These are phyloP conservation scores for Lathronympha strigana DNA, from an alignment of 2,888 invertebrate species.

Conservation along the genomic window DNA sequence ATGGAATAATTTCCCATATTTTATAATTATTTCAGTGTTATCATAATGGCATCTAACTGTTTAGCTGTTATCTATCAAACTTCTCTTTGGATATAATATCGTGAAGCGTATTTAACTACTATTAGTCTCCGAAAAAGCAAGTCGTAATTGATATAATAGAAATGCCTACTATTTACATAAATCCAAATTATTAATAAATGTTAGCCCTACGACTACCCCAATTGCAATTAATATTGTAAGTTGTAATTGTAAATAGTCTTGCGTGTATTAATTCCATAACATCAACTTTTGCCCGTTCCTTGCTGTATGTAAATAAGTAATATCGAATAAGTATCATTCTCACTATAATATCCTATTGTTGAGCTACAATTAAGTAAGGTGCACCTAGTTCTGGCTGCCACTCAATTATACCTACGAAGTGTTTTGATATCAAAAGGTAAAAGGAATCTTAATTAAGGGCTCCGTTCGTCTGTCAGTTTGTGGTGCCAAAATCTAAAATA, in stretches of 20 bases:
- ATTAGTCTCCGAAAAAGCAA: background rate
- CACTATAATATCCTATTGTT: background rate
- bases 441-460: too few relatives aligned
- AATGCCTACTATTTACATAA: background rate
- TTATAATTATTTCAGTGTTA: background rate
- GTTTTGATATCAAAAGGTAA: too few relatives aligned
- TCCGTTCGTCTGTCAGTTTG: background rate
- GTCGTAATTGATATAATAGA: background rate
- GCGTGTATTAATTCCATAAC: background rate
- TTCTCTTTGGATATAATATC: background rate
- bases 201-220: background rate
- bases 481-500: too few relatives aligned
- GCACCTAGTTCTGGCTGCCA: background rate
- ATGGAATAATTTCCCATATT: background rate
- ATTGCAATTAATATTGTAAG: background rate
- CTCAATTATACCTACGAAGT: background rate
- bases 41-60: background rate
- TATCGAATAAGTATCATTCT: background rate
- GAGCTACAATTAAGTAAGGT: background rate
- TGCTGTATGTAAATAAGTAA: background rate
- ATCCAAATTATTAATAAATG: background rate
- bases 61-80: background rate
- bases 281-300: background rate
- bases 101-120: background rate
- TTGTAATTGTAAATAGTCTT: background rate